Evolutionary conservation across 37 sponge, comb jelly and placozoan genomes (phyloP).

Genomic region (Corticium candelabrum): DNA sequence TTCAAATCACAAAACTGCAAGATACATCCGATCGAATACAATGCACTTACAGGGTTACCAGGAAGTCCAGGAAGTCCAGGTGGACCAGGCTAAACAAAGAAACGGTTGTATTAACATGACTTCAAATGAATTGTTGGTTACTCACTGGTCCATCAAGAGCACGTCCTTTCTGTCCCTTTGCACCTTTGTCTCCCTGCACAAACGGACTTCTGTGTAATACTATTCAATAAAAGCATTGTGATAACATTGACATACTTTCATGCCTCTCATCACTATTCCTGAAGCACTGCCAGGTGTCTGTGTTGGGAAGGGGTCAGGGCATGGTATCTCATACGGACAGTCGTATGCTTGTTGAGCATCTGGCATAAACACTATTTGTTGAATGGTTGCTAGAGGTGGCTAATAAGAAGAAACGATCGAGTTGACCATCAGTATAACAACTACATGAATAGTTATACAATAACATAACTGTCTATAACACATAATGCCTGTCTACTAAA

Average conservation of each 20-base stretch:
- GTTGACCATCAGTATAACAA: neutral
- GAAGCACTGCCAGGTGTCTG: neutral
- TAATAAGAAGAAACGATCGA: neutral
- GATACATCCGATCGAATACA: no score
- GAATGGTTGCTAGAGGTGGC: neutral
- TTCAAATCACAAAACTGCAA: no score
- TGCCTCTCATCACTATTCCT: neutral
- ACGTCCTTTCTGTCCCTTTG: neutral
- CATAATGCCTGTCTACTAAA: no score
- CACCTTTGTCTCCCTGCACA: neutral
- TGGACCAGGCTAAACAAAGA: neutral
- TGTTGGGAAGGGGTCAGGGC: neutral
- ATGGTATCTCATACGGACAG: neutral
- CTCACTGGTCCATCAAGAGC: neutral
- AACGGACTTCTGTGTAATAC: no score
- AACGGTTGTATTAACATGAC: no score
- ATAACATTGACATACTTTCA: neutral
- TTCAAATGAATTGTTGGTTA: neutral
- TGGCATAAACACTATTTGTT: neutral
- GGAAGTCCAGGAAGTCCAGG: neutral
- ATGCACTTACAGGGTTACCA: neutral
- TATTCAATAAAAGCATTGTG: no score
- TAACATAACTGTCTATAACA: no score
- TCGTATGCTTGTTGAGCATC: neutral
- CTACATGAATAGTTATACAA: no score